Evolutionary conservation across 2,113 vertebrate species (phyloP).

Genomic region (Crotalus helleri): DNA sequence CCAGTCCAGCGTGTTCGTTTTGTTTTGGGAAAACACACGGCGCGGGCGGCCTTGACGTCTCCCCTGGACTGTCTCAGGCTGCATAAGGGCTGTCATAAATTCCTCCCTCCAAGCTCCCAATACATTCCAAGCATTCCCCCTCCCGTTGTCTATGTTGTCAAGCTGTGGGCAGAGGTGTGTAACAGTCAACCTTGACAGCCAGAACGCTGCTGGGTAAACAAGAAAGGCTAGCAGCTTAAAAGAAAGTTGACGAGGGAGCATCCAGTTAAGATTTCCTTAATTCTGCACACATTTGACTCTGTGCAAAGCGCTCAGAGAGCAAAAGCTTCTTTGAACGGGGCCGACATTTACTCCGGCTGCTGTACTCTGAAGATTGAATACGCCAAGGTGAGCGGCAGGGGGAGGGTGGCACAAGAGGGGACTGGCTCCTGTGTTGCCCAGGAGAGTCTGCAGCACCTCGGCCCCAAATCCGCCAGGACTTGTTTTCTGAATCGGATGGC

Average conservation of each 20-base stretch:
- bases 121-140: too few species aligned
- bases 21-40: too few species aligned
- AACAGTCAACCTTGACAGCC: too few species aligned
- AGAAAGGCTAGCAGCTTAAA: not conserved
- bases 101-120: too few species aligned
- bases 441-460: too few species aligned
- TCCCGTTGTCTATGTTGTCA: too few species aligned
- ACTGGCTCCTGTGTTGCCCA: not conserved
- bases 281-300: conserved; percentile 80
- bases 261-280: conserved; percentile 69
- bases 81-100: too few species aligned
- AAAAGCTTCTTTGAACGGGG: conserved; percentile 92
- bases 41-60: too few species aligned
- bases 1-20: too few species aligned
- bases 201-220: not conserved
- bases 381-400: conserved; percentile 79
- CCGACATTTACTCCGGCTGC: conserved; percentile 94
- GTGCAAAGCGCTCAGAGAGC: conserved; percentile 94
- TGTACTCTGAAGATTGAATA: conserved; percentile 96
- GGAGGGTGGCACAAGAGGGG: not conserved
- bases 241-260: not conserved
- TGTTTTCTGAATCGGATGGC: not conserved
- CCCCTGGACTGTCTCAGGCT: too few species aligned
- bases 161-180: too few species aligned
- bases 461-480: not conserved